Conservation (phyloP, 2,888 invertebrate species). For the Thyatira batis region DNA sequence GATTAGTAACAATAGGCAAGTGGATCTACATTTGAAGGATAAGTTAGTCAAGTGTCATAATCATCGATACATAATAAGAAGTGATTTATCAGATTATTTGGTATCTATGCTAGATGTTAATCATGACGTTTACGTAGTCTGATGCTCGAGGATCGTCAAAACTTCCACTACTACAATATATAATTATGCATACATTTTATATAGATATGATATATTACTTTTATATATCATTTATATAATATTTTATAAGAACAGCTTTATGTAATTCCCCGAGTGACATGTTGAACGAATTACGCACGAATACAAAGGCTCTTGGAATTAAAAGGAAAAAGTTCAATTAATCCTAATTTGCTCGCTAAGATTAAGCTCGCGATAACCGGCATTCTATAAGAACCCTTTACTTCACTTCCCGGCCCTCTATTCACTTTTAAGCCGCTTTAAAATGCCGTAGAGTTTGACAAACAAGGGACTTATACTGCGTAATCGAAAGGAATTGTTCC, state of each 20-base stretch:
- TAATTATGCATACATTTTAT: background rate
- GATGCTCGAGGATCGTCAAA: background rate
- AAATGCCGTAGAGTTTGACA: slow-evolving; percentile 71
- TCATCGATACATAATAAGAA: too few species aligned
- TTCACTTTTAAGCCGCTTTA: slow-evolving; percentile 76
- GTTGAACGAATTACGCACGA: slow-evolving; percentile 68
- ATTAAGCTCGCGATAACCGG: slow-evolving; percentile 75
- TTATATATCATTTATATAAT: too few species aligned
- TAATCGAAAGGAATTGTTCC: slow-evolving; percentile 69
- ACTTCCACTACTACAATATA: background rate
- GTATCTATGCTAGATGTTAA: background rate
- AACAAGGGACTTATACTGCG: slow-evolving; percentile 76
- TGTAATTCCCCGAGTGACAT: slow-evolving; percentile 58
- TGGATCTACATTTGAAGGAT: slow-evolving; percentile 23
- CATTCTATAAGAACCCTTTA: slow-evolving; percentile 76
- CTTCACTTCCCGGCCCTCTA: slow-evolving; percentile 65
- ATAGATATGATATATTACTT: background rate
- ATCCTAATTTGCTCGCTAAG: slow-evolving; percentile 80
- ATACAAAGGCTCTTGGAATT: slow-evolving; percentile 67
- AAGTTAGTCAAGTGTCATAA: slow-evolving; percentile 1
- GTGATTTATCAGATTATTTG: background rate
- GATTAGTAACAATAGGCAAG: slow-evolving; percentile 21
- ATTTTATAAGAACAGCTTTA: slow-evolving; percentile 40
- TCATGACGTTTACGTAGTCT: background rate
- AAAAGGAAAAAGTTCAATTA: slow-evolving; percentile 80